A percentile compares a stretch with the other conserved stretches of the same genome.
Conservation (phyloP, 2,797 vertebrate genomes). For the Falco concolor region DNA sequence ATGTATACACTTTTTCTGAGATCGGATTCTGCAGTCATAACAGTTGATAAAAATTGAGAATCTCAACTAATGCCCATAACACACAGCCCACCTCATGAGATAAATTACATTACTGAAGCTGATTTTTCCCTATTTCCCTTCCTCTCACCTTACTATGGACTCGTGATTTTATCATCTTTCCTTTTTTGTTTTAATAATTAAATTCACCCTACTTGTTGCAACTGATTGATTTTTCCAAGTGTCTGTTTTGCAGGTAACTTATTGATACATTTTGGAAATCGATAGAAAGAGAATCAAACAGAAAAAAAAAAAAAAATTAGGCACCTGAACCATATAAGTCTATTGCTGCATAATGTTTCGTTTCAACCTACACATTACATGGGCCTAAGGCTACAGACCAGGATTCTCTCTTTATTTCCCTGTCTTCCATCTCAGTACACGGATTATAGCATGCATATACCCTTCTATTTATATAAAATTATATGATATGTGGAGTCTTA, state of each 20-base stretch:
- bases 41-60: background rate
- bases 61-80: background rate
- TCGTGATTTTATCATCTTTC: background rate
- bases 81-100: background rate
- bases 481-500: background rate
- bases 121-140: rapidly evolving
- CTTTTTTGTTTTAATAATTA: background rate
- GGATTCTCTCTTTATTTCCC: background rate
- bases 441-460: background rate
- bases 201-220: background rate
- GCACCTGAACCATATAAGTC: background rate
- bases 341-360: background rate
- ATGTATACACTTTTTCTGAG: rapidly evolving
- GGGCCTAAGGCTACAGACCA: background rate
- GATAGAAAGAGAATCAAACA: background rate
- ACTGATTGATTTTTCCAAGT: background rate
- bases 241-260: background rate
- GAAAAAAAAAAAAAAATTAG: background rate
- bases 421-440: background rate
- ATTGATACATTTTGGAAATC: background rate
- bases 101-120: background rate
- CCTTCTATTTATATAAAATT: slow-evolving; percentile 3
- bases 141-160: background rate
- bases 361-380: background rate
- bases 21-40: background rate